phyloP scores from a whole-genome alignment of 2,888 invertebrate genomes.

The Apamea anceps region DNA sequence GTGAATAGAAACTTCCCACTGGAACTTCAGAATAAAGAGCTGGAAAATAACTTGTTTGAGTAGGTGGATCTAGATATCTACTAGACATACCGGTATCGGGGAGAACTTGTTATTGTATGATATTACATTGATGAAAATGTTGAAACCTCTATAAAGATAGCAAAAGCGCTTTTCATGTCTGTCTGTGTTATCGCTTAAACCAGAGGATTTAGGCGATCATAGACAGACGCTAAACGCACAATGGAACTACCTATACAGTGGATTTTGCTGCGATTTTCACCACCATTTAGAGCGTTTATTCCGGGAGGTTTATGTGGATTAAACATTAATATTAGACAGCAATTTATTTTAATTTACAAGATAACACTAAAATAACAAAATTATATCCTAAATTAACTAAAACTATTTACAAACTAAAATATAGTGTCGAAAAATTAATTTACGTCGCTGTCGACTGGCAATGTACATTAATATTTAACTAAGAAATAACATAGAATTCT shows the following conservation, averaged over 20 bases:
- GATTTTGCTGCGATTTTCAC: too few species aligned
- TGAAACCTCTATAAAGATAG: neutral
- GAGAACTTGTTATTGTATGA: neutral
- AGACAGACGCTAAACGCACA: too few species aligned
- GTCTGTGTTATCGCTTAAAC: neutral
- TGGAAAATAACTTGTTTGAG: slow-evolving; percentile 8
- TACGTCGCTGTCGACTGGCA: too few species aligned
- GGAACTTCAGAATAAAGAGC: slow-evolving; percentile 2
- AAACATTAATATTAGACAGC: neutral
- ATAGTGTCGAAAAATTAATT: too few species aligned
- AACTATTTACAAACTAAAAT: too few species aligned
- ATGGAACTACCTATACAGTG: too few species aligned
- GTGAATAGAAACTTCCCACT: slow-evolving; percentile 22
- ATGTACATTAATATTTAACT: neutral
- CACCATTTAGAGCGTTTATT: neutral
- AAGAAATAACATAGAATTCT: neutral
- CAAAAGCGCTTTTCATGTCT: neutral
- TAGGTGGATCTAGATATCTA: neutral
- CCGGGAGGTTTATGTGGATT: neutral
- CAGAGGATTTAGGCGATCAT: too few species aligned
- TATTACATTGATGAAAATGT: neutral
- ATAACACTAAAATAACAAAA: too few species aligned
- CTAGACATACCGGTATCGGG: neutral
- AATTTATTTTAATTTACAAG: too few species aligned
- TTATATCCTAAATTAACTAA: too few species aligned